phyloP scores from a whole-genome alignment of 2,888 invertebrate species.

The Coleophora deauratella region DNA sequence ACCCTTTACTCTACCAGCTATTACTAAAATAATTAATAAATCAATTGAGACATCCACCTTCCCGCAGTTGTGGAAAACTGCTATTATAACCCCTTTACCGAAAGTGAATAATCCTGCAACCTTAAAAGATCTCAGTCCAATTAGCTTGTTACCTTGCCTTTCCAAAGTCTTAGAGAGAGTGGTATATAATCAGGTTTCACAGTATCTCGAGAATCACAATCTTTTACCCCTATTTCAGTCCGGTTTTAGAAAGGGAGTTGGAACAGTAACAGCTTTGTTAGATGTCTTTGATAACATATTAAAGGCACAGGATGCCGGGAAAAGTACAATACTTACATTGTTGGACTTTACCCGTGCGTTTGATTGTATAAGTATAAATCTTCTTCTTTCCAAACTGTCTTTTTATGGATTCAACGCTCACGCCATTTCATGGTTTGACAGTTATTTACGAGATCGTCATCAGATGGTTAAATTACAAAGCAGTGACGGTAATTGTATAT shows the following conservation, averaged over 20 bases:
- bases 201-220: too few relatives aligned
- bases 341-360: background rate
- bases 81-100: background rate
- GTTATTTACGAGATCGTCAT: background rate
- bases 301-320: slow-evolving; percentile 1
- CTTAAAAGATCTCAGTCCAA: too few relatives aligned
- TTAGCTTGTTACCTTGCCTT: too few relatives aligned
- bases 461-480: background rate
- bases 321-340: background rate
- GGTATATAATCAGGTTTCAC: background rate
- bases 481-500: too few relatives aligned
- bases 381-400: background rate
- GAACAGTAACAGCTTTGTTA: slow-evolving; percentile 3
- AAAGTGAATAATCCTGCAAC: background rate
- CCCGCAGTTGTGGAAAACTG: background rate
- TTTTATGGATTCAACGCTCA: background rate
- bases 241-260: too few relatives aligned
- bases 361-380: background rate
- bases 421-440: background rate
- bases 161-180: too few relatives aligned
- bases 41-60: background rate
- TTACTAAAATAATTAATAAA: background rate
- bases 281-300: slow-evolving; percentile 6
- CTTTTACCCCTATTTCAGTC: too few relatives aligned
- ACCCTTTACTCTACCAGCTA: background rate